Evolutionary conservation across 2,888 invertebrate species (phyloP).

Genomic region (Drosophila crucigera): DNA sequence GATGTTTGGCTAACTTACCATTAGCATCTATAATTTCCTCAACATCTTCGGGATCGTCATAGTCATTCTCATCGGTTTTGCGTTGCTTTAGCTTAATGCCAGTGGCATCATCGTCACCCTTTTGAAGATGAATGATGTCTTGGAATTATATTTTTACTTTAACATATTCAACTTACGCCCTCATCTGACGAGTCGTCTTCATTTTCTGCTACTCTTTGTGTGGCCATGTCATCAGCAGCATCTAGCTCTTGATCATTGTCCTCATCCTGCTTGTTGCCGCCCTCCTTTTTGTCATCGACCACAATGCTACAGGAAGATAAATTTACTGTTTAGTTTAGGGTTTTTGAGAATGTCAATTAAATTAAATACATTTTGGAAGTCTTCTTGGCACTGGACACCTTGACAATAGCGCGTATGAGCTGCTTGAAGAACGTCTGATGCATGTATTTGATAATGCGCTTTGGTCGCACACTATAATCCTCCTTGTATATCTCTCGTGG

Average conservation of each 20-base stretch:
- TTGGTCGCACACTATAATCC: constrained; percentile 90
- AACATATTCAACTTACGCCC: constrained; percentile 69
- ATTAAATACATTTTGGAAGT: constrained; percentile 72
- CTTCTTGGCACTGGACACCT: constrained; percentile 86
- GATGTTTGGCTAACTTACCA: constrained; percentile 54
- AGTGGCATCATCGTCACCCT: constrained; percentile 84
- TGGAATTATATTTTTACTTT: neutral
- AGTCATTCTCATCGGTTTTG: constrained; percentile 88
- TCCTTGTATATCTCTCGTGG: constrained; percentile 90
- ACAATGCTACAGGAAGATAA: constrained; percentile 82
- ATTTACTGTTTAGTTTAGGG: neutral
- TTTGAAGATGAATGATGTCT: neutral
- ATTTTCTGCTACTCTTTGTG: constrained; percentile 70
- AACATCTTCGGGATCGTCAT: constrained; percentile 88
- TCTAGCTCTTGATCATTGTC: constrained; percentile 85
- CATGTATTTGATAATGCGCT: constrained; percentile 90
- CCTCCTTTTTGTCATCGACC: constrained; percentile 82
- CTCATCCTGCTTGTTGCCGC: constrained; percentile 61
- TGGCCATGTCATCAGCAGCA: constrained; percentile 72
- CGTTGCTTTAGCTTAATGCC: constrained; percentile 86
- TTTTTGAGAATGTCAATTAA: too few species aligned
- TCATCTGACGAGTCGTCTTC: constrained; percentile 85
- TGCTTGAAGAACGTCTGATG: constrained; percentile 90
- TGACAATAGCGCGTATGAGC: constrained; percentile 88
- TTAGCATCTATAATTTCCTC: constrained; percentile 86